Evolutionary conservation across 23 tunicate genomes (phyloP).

Genomic region (Ascidia mentula): DNA sequence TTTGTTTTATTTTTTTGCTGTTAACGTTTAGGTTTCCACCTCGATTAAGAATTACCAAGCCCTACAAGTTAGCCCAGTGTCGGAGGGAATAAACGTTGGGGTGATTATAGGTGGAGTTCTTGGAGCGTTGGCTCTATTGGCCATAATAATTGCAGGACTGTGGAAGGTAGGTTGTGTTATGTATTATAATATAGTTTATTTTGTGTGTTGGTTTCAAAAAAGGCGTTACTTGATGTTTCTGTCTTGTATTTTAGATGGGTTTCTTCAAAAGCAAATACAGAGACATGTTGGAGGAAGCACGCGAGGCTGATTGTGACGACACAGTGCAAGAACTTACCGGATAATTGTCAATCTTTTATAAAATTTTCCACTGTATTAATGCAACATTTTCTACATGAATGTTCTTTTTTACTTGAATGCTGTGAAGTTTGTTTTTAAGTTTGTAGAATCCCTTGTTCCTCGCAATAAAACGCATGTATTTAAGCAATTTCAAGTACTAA

Average conservation of each 20-base stretch:
- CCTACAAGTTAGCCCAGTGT: background rate
- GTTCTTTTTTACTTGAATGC: background rate
- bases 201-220: too few species aligned
- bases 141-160: background rate
- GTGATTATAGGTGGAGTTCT: conserved; percentile 41
- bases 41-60: background rate
- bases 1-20: too few species aligned
- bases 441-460: background rate
- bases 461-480: too few species aligned
- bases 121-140: conserved; percentile 20
- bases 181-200: too few species aligned
- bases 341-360: background rate
- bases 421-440: background rate
- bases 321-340: background rate
- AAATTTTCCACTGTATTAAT: too few species aligned
- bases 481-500: too few species aligned
- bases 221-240: too few species aligned
- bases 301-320: background rate
- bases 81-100: conserved; percentile 22
- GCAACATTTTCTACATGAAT: background rate
- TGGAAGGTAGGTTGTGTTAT: conserved; percentile 39
- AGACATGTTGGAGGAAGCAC: background rate
- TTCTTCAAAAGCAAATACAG: background rate
- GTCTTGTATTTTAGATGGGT: background rate
- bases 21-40: background rate